These are phyloP conservation scores for Drosophila tani DNA, from an alignment of 1,140 invertebrate genomes.

Conservation along the genomic window DNA sequence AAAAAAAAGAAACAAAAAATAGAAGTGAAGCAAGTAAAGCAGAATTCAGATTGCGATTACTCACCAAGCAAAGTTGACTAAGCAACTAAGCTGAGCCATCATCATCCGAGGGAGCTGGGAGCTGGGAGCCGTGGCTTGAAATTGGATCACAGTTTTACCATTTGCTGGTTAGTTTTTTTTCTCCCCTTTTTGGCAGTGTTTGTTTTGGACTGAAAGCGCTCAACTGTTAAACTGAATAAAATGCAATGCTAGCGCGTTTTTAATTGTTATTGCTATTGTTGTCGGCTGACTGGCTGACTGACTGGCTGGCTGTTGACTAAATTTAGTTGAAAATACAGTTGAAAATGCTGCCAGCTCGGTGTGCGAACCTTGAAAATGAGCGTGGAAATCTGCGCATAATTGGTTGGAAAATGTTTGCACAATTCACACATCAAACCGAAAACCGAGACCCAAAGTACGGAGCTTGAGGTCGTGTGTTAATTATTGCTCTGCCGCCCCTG, in stretches of 20 bases:
- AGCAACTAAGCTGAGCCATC: conserved; percentile 52
- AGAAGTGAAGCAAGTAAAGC: conserved; percentile 33
- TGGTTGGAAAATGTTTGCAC: conserved; percentile 65
- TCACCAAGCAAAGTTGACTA: conserved; percentile 71
- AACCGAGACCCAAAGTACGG: conserved; percentile 13
- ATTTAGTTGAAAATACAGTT: conserved; percentile 56
- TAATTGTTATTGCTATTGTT: conserved; percentile 57
- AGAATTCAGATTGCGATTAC: conserved; percentile 65
- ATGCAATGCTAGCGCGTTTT: conserved; percentile 65
- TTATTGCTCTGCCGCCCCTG: conserved; percentile 44
- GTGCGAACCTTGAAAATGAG: conserved; percentile 59
- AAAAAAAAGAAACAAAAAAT: conserved; percentile 12
- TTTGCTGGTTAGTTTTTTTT: conserved; percentile 10
- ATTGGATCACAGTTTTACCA: conserved; percentile 45
- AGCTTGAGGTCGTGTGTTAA: conserved; percentile 44
- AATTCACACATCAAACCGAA: conserved; percentile 47
- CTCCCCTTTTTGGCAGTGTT: conserved; percentile 15
- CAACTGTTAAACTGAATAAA: conserved; percentile 69
- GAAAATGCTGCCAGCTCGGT: conserved; percentile 21
- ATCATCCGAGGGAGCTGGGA: conserved; percentile 20
- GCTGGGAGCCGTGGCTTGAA: conserved; percentile 29
- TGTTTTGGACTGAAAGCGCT: conserved; percentile 42
- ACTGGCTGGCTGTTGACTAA: conserved; percentile 30
- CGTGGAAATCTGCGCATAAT: conserved; percentile 66
- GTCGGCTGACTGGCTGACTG: conserved; percentile 20